Conservation (phyloP, 2,888 invertebrate genomes). For the Leucoma salicis region DNA sequence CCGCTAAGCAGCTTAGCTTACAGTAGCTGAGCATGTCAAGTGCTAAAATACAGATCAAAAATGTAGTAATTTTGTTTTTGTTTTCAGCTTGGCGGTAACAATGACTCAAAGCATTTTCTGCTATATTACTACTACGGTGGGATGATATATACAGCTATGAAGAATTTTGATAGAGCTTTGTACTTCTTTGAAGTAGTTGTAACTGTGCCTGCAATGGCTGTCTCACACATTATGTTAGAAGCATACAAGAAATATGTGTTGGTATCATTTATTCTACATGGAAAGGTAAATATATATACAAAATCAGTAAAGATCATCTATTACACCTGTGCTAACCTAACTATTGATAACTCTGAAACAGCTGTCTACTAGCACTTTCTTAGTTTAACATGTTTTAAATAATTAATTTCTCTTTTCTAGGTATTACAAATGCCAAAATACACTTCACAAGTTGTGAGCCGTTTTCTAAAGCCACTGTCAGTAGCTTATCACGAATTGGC, state of each 20-base stretch:
- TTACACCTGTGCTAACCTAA: too few relatives aligned
- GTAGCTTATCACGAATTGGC: slow-evolving; percentile 94
- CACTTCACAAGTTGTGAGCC: slow-evolving; percentile 93
- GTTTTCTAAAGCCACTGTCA: slow-evolving; percentile 92
- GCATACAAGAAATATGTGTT: slow-evolving; percentile 98
- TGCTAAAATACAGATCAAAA: too few relatives aligned
- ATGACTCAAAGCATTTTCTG: slow-evolving; percentile 94
- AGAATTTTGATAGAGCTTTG: slow-evolving; percentile 95
- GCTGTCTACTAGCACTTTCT: too few relatives aligned
- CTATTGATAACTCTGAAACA: too few relatives aligned
- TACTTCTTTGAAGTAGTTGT: slow-evolving; percentile 98
- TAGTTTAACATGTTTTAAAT: too few relatives aligned
- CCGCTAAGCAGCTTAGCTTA: too few relatives aligned
- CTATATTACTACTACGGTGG: slow-evolving; percentile 98
- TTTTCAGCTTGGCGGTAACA: slow-evolving; percentile 86
- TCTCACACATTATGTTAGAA: slow-evolving; percentile 98
- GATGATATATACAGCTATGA: slow-evolving; percentile 97
- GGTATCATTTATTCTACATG: slow-evolving; percentile 94
- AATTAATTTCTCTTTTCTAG: slow-evolving; percentile 59
- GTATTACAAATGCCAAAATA: slow-evolving; percentile 91
- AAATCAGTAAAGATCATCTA: too few relatives aligned
- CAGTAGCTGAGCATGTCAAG: too few relatives aligned
- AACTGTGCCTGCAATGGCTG: slow-evolving; percentile 96
- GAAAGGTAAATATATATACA: slow-evolving; percentile 84
- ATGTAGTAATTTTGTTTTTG: slow-evolving; percentile 4